Conservation (phyloP, 2,797 vertebrate genomes). For the Psittacula derbiana region DNA sequence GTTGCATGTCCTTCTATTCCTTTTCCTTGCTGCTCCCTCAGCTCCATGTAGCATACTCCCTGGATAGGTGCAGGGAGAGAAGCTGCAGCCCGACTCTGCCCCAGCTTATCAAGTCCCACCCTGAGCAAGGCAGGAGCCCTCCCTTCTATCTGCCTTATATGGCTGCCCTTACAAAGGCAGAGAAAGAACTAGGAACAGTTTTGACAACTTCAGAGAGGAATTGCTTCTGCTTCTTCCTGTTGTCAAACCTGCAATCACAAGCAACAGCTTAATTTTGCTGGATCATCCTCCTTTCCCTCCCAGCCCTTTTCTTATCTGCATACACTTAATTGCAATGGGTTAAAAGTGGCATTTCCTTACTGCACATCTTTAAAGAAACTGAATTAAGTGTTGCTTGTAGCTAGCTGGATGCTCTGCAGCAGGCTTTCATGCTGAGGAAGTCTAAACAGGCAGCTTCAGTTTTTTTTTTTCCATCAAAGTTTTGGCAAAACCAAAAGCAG, state of each 20-base stretch:
- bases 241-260: background rate
- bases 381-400: background rate
- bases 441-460: background rate
- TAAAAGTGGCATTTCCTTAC: background rate
- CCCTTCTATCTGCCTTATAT: constrained; percentile 37
- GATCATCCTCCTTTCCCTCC: background rate
- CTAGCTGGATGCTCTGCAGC: background rate
- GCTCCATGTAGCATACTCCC: background rate
- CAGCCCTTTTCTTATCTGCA: background rate
- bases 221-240: background rate
- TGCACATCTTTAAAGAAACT: background rate
- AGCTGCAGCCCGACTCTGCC: background rate
- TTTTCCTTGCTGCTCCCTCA: background rate
- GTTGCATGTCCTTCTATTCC: background rate
- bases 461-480: background rate
- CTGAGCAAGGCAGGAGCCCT: background rate
- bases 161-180: background rate
- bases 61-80: background rate
- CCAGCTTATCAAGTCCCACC: constrained; percentile 11
- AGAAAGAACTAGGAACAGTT: background rate
- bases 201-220: background rate
- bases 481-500: background rate
- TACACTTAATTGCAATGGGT: background rate
- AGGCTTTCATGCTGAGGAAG: background rate
- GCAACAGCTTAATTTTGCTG: background rate